Conservation (phyloP, 2,797 vertebrate genomes). For the Knipowitschia caucasica region DNA sequence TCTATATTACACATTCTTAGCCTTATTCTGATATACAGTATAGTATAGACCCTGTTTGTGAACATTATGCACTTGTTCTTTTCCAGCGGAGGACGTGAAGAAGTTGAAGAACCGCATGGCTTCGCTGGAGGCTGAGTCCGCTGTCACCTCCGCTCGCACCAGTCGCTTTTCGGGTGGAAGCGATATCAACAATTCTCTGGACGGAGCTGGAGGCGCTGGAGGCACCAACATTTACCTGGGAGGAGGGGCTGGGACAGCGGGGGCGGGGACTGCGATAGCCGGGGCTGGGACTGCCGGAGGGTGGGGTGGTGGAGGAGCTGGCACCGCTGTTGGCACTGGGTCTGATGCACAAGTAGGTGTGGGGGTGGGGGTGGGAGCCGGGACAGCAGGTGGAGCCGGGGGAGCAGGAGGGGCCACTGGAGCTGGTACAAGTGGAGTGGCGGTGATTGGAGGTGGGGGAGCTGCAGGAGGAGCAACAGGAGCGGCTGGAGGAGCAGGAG, state of each 20-base stretch:
- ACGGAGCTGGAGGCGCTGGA: background rate
- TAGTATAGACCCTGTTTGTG: background rate
- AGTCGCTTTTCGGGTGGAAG: conserved; percentile 36
- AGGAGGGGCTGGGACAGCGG: conserved; percentile 8
- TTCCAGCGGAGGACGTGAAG: conserved; percentile 87
- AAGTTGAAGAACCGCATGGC: conserved; percentile 85
- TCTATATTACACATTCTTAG: no score
- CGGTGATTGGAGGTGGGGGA: background rate
- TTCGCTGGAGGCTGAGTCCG: conserved; percentile 67
- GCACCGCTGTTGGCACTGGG: conserved; percentile 12
- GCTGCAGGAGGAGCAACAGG: background rate
- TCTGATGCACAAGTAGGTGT: conserved; percentile 16
- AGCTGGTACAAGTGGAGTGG: background rate
- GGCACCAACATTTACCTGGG: conserved; percentile 27
- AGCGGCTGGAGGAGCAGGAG: background rate
- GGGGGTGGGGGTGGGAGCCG: background rate
- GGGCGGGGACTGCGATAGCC: background rate
- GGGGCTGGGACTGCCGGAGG: background rate
- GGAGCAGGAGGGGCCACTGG: background rate
- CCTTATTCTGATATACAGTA: no score
- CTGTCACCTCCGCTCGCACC: conserved; percentile 17
- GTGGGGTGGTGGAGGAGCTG: conserved; percentile 2
- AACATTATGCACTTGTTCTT: background rate
- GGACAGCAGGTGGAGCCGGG: background rate
- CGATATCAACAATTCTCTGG: conserved; percentile 23